Percentiles rank a stretch among this genome's conserved stretches.
These are phyloP conservation scores for Halotydeus destructor DNA, from an alignment of 1,140 invertebrate genomes.

Conservation along the genomic window DNA sequence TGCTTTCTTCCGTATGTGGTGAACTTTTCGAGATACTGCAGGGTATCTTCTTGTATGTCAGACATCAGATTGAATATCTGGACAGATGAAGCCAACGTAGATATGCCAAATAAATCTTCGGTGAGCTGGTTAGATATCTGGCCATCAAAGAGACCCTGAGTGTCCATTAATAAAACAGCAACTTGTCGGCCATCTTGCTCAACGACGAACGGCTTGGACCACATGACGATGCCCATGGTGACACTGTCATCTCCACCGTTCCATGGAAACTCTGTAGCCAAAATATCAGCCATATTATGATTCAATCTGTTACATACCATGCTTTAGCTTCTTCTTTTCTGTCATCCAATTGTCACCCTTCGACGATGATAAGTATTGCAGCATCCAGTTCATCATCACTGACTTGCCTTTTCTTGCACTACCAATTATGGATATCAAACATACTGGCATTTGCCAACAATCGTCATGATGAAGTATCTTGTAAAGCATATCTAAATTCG, in stretches of 20 bases:
- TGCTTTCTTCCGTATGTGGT: slow-evolving; percentile 90
- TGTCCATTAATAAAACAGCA: slow-evolving; percentile 69
- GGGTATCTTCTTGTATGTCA: slow-evolving; percentile 32
- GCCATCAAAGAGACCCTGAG: slow-evolving; percentile 92
- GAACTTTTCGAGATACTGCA: slow-evolving; percentile 34
- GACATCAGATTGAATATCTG: slow-evolving; percentile 33
- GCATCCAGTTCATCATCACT: too few relatives aligned
- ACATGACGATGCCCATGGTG: slow-evolving; percentile 84
- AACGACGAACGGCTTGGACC: slow-evolving; percentile 66
- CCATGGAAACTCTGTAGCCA: slow-evolving; percentile 64
- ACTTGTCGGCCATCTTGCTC: slow-evolving; percentile 26
- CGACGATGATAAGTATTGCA: too few relatives aligned
- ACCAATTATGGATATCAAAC: too few relatives aligned
- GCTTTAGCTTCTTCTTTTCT: too few relatives aligned
- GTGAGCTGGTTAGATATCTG: slow-evolving; percentile 87
- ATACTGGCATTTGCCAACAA: too few relatives aligned
- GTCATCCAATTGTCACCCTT: too few relatives aligned
- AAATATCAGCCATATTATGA: too few relatives aligned
- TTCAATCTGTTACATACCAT: too few relatives aligned
- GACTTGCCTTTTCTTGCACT: too few relatives aligned
- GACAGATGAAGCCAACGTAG: slow-evolving; percentile 31
- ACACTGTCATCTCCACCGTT: slow-evolving; percentile 77
- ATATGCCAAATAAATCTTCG: slow-evolving; percentile 77
- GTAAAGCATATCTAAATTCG: too few relatives aligned
- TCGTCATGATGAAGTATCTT: too few relatives aligned